phyloP scores from a whole-genome alignment of 2,797 vertebrate genomes.

The Adrianichthys oophorus region DNA sequence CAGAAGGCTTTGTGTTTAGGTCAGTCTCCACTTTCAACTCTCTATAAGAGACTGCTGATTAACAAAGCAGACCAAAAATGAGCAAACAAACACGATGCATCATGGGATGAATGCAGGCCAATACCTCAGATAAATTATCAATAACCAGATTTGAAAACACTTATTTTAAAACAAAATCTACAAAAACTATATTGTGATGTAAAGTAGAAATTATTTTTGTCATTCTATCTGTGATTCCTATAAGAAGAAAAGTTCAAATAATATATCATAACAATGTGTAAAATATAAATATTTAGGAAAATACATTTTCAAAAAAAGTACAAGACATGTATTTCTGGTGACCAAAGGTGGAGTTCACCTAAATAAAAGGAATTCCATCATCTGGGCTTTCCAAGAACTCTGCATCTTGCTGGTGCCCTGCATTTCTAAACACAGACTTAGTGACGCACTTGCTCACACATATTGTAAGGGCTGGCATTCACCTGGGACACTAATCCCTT shows the following conservation, averaged over 20 bases:
- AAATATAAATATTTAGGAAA: background rate
- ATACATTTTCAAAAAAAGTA: slow-evolving; percentile 4
- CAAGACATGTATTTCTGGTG: slow-evolving; percentile 30
- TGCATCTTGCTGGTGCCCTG: slow-evolving; percentile 54
- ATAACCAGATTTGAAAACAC: background rate
- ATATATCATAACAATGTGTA: background rate
- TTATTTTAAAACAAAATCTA: background rate
- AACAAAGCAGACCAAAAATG: slow-evolving; percentile 34
- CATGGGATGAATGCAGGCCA: slow-evolving; percentile 1
- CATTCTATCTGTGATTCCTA: background rate
- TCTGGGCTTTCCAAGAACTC: slow-evolving; percentile 64
- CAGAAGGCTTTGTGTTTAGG: slow-evolving; percentile 65
- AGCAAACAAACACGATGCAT: slow-evolving; percentile 20
- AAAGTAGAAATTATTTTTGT: background rate
- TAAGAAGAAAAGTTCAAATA: background rate
- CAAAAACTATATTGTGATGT: background rate
- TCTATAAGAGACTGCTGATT: slow-evolving; percentile 44
- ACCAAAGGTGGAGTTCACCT: slow-evolving; percentile 28
- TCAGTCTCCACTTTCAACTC: slow-evolving; percentile 69
- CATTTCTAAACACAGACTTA: slow-evolving; percentile 67
- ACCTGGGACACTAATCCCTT: slow-evolving; percentile 62
- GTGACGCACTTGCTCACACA: slow-evolving; percentile 59
- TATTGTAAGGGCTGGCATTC: slow-evolving; percentile 53
- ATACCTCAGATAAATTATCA: slow-evolving; percentile 1
- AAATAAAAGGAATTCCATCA: slow-evolving; percentile 43